Base-by-base conservation (phyloP, 2,888 invertebrate species). In the Melanargia galathea region DNA sequence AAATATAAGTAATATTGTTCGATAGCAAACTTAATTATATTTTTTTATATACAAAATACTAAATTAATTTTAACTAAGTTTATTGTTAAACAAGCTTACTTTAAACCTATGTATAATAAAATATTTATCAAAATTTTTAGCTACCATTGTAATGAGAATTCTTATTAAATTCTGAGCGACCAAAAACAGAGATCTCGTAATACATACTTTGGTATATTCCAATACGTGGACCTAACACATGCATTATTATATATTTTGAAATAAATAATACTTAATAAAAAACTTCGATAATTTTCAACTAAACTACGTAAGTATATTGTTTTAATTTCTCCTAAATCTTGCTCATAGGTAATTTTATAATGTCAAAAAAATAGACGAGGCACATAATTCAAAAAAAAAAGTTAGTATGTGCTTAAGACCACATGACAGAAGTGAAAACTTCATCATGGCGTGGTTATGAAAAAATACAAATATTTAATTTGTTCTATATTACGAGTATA, bases 161-260 rank as follows among this genome's bases (percentile, higher is more conserved):
- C 40, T 49, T 48, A 60, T 11, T 59, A 33, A 55, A 56, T 45
- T 24, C 59, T 62, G 59, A 64, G 62, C 62, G 56, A 67, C 60
- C 62, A 46, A 51, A 62, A 62, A 48, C 72, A 78, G 78, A 84
- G 79, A 83, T 86, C 84, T 79, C 66, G 70, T 79, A 78, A 82
- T 71, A 48, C 60, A 58, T 63, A 78, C 87, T 87, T 87, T 87
- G 86, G 87, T 84, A 86, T 85, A 64, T 71, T 81, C 79, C 81
- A 78, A 83, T 82, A 80, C 72, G 66, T 73, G 51, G 68, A 63
- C 63, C 59, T 57, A 58, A 62, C 55, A 43, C 48, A 45, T 40
- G 16, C 40, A 30, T 20, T 11, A n/a, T n/a, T n/a, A n/a, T n/a
- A n/a, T n/a, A 16, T 33, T 43, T 33, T 11, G 18, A 10, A 52